Evolutionary conservation across 2,113 vertebrate species (phyloP), one percentile per base, ranked within the genome.

Genomic region (Catharus minimus): DNA sequence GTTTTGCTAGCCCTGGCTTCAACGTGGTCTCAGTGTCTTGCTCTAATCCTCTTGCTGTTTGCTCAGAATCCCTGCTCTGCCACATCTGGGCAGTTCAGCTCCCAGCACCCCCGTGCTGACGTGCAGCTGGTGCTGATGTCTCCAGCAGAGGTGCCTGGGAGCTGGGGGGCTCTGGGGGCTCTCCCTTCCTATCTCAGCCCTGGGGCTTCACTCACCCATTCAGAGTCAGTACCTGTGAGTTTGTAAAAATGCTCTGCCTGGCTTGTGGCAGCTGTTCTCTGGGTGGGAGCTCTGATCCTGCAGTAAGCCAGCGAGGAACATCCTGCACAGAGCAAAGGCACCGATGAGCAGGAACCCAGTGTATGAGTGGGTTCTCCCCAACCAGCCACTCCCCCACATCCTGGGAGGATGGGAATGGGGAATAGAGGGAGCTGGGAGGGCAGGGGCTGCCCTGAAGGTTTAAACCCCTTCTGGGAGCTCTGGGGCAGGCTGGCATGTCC

Each of bases 21-120:
- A 80, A 50, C 0, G 0, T 13, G 58, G 7, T 85, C 81, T 75
- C 23, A 1, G 6, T 46, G 24, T 76, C 85, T 76, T 69, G 39
- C 69, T 92, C 66, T 88, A 73, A 85, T 87, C n/a, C 78, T 77
- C 71, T 61, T 69, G 74, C 55, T n/a, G 41, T 93, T 79, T 89
- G 46, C 86, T 80, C 62, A 33, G 13, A 88, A 85, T 50, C 88
- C 41, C 57, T 77, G 30, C 8, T 58, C 52, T 88, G 86, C 60
- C 76, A 15, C 68, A 62, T 88, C 76, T 56, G 80, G 69, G 64
- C 30, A 69, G 79, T 47, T 86, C 65, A 71, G 47, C 56, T 86
- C 75, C 74, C 78, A 82, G 2, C 77, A 36, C 53, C 56, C 57
- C 50, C 1, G 15, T 49, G 49, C 53, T 39, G 3, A 3, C 0